Evolutionary conservation across 2,888 invertebrate species (phyloP).

Genomic region (Oithona nana): DNA sequence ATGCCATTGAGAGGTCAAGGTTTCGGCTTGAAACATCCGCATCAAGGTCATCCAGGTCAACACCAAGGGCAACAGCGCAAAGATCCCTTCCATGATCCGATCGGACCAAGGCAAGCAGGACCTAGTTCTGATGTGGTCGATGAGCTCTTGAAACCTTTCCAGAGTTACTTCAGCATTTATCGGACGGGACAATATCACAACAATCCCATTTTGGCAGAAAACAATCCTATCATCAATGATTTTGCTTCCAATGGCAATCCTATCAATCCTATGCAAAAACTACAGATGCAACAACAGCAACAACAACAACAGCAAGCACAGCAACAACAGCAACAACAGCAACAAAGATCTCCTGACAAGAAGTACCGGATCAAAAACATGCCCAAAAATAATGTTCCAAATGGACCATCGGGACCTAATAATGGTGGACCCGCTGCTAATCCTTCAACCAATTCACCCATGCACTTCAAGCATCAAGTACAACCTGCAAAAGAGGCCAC

Average conservation of each 20-base stretch:
- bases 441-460: too few species aligned
- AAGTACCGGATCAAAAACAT: constrained; percentile 13
- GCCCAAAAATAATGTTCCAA: constrained; percentile 1
- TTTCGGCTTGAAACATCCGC: neutral
- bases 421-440: neutral
- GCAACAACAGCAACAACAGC: constrained; percentile 7
- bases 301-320: neutral
- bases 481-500: neutral
- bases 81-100: constrained; percentile 15
- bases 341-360: constrained; percentile 11
- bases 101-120: neutral
- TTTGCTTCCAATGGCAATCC: neutral
- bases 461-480: too few species aligned
- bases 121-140: constrained; percentile 14
- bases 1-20: neutral
- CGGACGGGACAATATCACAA: constrained; percentile 14
- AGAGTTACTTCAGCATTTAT: constrained; percentile 15
- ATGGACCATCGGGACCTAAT: neutral
- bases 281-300: neutral
- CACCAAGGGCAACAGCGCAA: neutral
- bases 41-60: neutral
- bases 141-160: constrained; percentile 16
- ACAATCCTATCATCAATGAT: neutral
- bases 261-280: neutral
- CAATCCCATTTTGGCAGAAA: neutral